Conservation (phyloP, 2,888 invertebrate genomes). For the Acrobasis repandana region DNA sequence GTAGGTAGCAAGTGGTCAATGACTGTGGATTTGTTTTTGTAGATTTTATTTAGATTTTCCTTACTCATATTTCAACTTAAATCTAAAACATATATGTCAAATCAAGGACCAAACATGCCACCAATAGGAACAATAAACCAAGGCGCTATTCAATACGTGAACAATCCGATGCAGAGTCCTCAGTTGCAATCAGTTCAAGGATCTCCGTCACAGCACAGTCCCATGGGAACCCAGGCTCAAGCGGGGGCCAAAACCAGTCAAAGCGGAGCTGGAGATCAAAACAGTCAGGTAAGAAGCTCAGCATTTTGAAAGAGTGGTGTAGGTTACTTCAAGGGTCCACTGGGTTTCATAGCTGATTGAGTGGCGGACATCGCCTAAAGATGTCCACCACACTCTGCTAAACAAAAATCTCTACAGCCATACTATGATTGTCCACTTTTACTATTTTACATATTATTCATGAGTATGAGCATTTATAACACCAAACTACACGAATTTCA, state of each 20-base stretch:
- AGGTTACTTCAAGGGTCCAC: too few species aligned
- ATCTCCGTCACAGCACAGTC: slow-evolving; percentile 76
- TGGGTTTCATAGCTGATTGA: too few species aligned
- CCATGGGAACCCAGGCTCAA: slow-evolving; percentile 68
- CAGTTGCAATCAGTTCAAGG: slow-evolving; percentile 69
- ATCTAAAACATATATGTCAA: slow-evolving; percentile 47
- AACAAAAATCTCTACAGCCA: too few species aligned
- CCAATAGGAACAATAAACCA: slow-evolving; percentile 61
- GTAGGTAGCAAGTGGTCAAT: too few species aligned
- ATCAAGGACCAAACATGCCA: slow-evolving; percentile 64
- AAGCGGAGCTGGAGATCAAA: slow-evolving; percentile 58
- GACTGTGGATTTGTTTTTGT: too few species aligned
- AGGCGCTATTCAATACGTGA: slow-evolving; percentile 66
- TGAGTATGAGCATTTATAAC: too few species aligned
- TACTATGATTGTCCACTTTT: too few species aligned
- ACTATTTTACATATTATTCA: too few species aligned
- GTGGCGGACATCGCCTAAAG: too few species aligned
- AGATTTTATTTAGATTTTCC: not conserved
- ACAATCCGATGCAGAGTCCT: slow-evolving; percentile 70
- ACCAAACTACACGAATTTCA: too few species aligned
- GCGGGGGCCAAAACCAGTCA: slow-evolving; percentile 52
- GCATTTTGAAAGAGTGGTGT: too few species aligned
- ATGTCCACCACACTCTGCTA: too few species aligned
- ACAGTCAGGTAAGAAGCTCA: slow-evolving; percentile 51
- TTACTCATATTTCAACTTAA: not conserved